phyloP scores from a whole-genome alignment of 1,140 invertebrate species.

The Artemia franciscana region DNA sequence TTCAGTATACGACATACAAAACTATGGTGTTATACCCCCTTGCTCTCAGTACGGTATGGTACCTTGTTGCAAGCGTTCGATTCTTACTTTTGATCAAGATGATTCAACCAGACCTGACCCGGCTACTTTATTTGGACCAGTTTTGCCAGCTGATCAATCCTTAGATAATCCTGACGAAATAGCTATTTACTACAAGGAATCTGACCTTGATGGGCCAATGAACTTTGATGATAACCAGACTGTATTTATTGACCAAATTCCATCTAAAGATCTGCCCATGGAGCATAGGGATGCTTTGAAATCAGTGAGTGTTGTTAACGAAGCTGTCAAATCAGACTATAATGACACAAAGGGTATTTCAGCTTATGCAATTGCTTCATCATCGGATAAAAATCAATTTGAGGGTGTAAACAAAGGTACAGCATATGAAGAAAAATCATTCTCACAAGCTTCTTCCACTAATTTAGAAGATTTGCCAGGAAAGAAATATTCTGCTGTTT shows the following conservation, averaged over 20 bases:
- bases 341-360: too few relatives aligned
- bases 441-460: too few relatives aligned
- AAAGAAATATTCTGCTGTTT: too few relatives aligned
- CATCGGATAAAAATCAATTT: too few relatives aligned
- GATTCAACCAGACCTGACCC: not conserved
- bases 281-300: not conserved
- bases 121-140: not conserved
- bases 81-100: not conserved
- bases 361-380: too few relatives aligned
- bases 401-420: too few relatives aligned
- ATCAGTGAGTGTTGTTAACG: not conserved
- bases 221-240: not conserved
- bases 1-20: constrained; percentile 3
- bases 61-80: constrained; percentile 3
- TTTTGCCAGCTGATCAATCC: not conserved
- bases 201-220: not conserved
- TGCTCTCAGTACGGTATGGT: constrained; percentile 6
- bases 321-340: too few relatives aligned
- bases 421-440: too few relatives aligned
- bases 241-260: not conserved
- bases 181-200: not conserved
- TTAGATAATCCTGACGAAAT: not conserved
- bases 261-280: not conserved
- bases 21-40: constrained; percentile 5
- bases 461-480: too few relatives aligned